These are phyloP conservation scores for Oasisia sp. DNA, from an alignment of 2,888 invertebrate species.

Conservation along the genomic window DNA sequence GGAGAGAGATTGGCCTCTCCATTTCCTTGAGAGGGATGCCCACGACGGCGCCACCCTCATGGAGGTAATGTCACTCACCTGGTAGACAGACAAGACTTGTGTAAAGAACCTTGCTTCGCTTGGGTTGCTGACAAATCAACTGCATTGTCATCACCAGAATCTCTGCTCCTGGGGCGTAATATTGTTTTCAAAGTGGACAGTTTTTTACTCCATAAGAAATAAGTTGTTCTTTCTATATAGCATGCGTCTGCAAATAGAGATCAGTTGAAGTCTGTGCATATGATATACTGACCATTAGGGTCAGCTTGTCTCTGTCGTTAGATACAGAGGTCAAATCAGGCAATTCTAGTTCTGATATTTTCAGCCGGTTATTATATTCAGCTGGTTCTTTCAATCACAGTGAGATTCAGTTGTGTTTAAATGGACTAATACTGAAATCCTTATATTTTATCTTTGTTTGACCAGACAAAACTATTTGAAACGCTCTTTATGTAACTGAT, in stretches of 20 bases:
- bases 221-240: neutral
- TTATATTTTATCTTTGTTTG: too few species aligned
- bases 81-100: neutral
- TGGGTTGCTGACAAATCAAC: neutral
- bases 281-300: neutral
- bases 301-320: too few species aligned
- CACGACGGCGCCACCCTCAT: conserved; percentile 77
- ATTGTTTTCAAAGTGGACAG: neutral
- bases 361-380: too few species aligned
- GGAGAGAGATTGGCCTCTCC: conserved; percentile 74
- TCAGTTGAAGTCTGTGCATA: neutral
- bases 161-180: neutral
- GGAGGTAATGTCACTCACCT: conserved; percentile 68
- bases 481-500: neutral
- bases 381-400: too few species aligned
- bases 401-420: too few species aligned
- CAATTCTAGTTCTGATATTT: too few species aligned
- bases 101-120: neutral
- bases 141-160: neutral
- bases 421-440: too few species aligned
- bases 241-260: neutral
- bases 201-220: neutral
- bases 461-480: neutral
- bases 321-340: too few species aligned
- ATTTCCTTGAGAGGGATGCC: conserved; percentile 83